phyloP scores from a whole-genome alignment of 1,140 invertebrate species.

The Akabosia matsudoensis region DNA sequence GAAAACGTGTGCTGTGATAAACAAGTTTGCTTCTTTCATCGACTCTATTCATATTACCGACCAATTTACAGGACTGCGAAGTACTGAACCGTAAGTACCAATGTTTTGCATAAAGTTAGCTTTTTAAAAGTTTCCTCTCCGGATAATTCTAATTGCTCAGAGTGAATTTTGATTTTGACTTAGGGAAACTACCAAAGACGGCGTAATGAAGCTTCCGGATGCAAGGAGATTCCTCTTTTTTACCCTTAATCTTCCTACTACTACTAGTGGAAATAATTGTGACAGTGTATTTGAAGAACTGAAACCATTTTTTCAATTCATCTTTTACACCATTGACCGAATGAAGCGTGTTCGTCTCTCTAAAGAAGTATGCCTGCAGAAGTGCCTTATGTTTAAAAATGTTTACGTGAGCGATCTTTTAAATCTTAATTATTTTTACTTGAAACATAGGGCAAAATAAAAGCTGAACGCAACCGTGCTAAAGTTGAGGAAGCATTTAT shows the following conservation, averaged over 20 bases:
- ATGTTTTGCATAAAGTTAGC: too few species aligned
- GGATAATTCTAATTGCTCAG: too few species aligned
- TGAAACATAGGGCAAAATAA: constrained; percentile 75
- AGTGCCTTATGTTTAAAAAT: background rate
- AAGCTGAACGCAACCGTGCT: constrained; percentile 88
- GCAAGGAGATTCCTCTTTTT: constrained; percentile 78
- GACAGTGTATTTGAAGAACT: constrained; percentile 67
- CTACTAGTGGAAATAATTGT: constrained; percentile 59
- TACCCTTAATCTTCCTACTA: constrained; percentile 71
- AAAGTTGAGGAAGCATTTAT: constrained; percentile 87
- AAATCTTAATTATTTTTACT: constrained; percentile 34
- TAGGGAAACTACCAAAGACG: constrained; percentile 56
- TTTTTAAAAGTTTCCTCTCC: too few species aligned
- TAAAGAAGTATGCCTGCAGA: constrained; percentile 70
- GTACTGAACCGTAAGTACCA: constrained; percentile 43
- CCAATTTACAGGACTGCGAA: constrained; percentile 47
- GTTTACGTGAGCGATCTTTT: background rate
- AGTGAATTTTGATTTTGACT: constrained; percentile 44
- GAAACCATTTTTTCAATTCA: constrained; percentile 75
- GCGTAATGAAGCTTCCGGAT: constrained; percentile 61
- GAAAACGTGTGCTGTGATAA: constrained; percentile 73
- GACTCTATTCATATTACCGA: constrained; percentile 98
- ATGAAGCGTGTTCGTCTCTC: constrained; percentile 81
- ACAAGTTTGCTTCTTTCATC: constrained; percentile 79
- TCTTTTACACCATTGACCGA: constrained; percentile 90